These are phyloP conservation scores for Camelus dromedarius DNA, from an alignment of 2,113 vertebrate species.

Conservation along the genomic window DNA sequence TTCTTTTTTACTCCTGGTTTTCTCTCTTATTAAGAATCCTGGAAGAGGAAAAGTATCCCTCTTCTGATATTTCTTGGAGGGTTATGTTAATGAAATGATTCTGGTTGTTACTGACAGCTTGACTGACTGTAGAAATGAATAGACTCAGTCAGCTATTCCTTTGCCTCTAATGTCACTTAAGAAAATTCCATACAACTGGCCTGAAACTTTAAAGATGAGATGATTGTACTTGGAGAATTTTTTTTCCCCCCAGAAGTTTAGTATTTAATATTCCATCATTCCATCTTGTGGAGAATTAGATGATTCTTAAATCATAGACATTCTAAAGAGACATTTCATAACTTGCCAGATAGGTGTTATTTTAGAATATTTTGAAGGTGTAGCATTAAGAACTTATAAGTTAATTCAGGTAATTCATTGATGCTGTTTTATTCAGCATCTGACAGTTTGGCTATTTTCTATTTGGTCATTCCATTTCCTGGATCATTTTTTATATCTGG, in stretches of 20 bases:
- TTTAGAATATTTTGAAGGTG: constrained; percentile 56
- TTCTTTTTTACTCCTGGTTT: background rate
- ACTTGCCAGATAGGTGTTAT: constrained; percentile 46
- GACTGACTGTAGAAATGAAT: background rate
- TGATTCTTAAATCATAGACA: background rate
- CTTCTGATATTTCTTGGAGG: background rate
- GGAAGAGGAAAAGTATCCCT: background rate
- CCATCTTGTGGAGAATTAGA: background rate
- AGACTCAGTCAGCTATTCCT: background rate
- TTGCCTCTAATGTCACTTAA: background rate
- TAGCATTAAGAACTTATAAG: constrained; percentile 1
- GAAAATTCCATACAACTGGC: background rate
- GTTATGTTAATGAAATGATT: constrained; percentile 1
- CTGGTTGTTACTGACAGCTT: background rate
- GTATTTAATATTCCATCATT: background rate
- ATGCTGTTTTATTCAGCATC: background rate
- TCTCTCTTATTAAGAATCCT: background rate
- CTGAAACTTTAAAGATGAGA: background rate
- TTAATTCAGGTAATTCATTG: background rate
- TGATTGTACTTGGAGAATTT: background rate
- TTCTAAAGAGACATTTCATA: background rate
- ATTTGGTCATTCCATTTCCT: background rate
- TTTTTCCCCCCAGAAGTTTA: background rate
- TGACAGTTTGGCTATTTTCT: background rate
- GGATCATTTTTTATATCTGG: background rate